Base-by-base conservation (phyloP, 1,140 invertebrate species). In the Drosophila asahinai region DNA sequence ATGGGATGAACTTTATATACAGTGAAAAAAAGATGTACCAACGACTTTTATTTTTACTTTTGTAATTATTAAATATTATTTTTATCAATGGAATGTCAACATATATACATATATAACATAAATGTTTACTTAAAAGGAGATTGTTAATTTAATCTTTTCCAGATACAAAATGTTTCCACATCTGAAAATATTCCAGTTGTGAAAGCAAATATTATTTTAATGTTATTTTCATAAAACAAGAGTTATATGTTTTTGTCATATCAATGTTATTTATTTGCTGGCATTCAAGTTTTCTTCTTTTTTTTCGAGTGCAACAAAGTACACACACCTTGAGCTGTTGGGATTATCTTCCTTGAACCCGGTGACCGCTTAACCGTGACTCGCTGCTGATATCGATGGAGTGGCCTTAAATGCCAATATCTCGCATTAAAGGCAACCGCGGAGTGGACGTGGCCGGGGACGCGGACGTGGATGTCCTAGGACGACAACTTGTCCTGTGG, bases 331-430 rank as follows among this genome's bases (percentile, higher is more conserved):
- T 74, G 67, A 73, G 74, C 62, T 40, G 63, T 48, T 25, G 17
- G 61, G 62, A 77, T 78, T 78, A 77, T 77, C 64, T 70, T 36
- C 63, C 63, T 54, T 40, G 58, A 48, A 68, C 51, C 64, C 57
- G 48, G 58, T 57, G 75, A 78, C 74, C 75, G 75, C 75, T 78
- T 78, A 78, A 78, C 58, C 74, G 68, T 58, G 77, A 55, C 75
- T 78, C 72, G 58, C 43, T 73, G 38, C 54, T 76, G 60, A 48
- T 64, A 79, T 79, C 77, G 76, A 79, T 78, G 64, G 64, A 77
- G 76, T 71, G 83, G 63, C 59, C 72, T 72, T 68, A 72, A 82
- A 64, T 61, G 58, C 62, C 83, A 81, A 83, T 77, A 60, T 79
- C 55, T 68, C 77, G 82, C 57, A 78, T 80, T 72, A 75, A 67